Evolutionary conservation across 2,888 invertebrate species (phyloP), one percentile per base, ranked within the genome.

Genomic region (Tenthredo notha): DNA sequence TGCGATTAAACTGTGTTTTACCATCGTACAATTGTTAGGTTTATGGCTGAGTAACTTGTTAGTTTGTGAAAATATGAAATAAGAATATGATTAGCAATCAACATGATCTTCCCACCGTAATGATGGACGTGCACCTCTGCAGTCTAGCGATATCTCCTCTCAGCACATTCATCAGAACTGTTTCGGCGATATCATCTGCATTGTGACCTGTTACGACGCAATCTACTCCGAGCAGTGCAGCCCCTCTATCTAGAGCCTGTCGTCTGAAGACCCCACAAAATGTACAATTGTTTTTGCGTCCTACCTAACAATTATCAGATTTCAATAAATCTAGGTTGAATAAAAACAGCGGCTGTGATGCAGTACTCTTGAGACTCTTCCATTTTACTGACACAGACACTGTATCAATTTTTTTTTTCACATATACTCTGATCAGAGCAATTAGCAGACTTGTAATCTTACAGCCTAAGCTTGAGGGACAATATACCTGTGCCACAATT

Each of bases 181-280:
- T 99, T 94, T 99, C 99, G 0, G 99, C 99, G 89, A 99, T 98
- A 92, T 99, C 99, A 94, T 98, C 98, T 43, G 98, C 98, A 95
- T 98, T 98, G 91, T 98, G 98, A 0, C 98, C 99, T 2, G 99
- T 99, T 0, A 98, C 99, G 91, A 99, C 97, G 93, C 98, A 98
- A 93, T 98, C 96, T 0, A 98, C 99, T 78, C 96, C 96, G 37
- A 99, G 94, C 90, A 98, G 93, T 86, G 97, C 96, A 0, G 99
- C 99, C 1, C 99, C 99, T 90, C 99, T 94, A 92, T 99, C 99
- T 75, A 99, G 93, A 0, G 99, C 99, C 93, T 99, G 99, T 47
- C 99, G 95, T 85, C 99, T 95, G 92, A 99, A 99, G 9, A 98
- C 98, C 12, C 98, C 98, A 94, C 98, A 98, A 92, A 98, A 98